Conservation (phyloP, 30 jellyfish, hydroid and myxozoan species). For the Clytia hemisphaerica region DNA sequence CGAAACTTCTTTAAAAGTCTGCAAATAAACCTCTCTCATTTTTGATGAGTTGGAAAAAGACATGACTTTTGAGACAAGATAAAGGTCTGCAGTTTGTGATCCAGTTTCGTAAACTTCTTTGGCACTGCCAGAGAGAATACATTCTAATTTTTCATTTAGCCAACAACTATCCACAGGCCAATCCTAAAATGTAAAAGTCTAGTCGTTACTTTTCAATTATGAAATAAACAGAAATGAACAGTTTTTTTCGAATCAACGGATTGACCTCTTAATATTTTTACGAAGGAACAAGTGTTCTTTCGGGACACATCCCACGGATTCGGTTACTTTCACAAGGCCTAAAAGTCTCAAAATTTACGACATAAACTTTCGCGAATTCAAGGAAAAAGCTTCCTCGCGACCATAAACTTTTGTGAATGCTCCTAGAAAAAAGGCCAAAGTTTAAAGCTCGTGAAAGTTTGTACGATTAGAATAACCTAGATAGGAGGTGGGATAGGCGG, state of each 20-base stretch:
- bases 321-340: too few relatives aligned
- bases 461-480: conserved; percentile 52
- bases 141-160: conserved; percentile 34
- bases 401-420: too few relatives aligned
- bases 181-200: conserved; percentile 31
- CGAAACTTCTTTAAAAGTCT: conserved; percentile 19
- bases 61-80: conserved; percentile 28
- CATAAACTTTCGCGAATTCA: too few relatives aligned
- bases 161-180: conserved; percentile 84
- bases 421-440: too few relatives aligned
- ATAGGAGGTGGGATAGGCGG: too few relatives aligned
- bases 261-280: neutral
- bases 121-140: conserved; percentile 74
- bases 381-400: too few relatives aligned
- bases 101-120: conserved; percentile 91
- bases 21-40: neutral
- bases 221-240: too few relatives aligned
- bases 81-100: conserved; percentile 82
- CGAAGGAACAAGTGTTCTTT: neutral
- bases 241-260: neutral
- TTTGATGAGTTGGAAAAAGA: neutral
- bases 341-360: too few relatives aligned
- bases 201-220: neutral
- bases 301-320: too few relatives aligned
- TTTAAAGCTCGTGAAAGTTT: too few relatives aligned